These are phyloP conservation scores for Nephrotoma appendiculata DNA, from an alignment of 2,888 invertebrate species.

Conservation along the genomic window DNA sequence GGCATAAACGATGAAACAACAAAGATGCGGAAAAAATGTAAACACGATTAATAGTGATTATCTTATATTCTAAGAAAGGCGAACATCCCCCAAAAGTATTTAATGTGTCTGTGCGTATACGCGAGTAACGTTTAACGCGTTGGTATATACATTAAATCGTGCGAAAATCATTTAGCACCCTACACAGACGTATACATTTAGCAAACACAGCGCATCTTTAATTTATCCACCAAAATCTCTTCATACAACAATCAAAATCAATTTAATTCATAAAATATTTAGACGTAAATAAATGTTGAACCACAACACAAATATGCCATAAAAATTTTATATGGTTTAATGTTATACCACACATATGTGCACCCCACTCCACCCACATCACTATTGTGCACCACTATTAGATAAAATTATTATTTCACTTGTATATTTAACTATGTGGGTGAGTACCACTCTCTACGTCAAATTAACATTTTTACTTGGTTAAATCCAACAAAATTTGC, in stretches of 20 bases:
- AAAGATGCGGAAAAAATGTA: background rate
- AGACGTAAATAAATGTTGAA: background rate
- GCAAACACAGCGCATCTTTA: background rate
- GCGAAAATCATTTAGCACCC: too few relatives aligned
- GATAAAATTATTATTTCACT: too few relatives aligned
- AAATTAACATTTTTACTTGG: too few relatives aligned
- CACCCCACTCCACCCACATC: too few relatives aligned
- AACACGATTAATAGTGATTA: background rate
- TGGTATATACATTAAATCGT: too few relatives aligned
- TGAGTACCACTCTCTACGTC: too few relatives aligned
- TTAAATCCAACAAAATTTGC: too few relatives aligned
- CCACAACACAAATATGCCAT: background rate
- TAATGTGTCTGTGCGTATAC: background rate
- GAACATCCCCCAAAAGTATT: background rate
- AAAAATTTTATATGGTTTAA: background rate
- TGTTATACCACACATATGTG: background rate
- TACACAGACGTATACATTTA: too few relatives aligned
- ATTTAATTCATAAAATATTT: background rate
- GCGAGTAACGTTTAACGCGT: too few relatives aligned
- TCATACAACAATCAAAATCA: background rate
- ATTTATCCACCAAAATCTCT: background rate
- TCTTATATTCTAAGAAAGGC: background rate
- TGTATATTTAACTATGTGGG: too few relatives aligned
- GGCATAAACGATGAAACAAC: background rate
- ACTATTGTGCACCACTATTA: too few relatives aligned